A percentile compares a stretch with the other conserved stretches of the same genome.
phyloP scores from a whole-genome alignment of 2,888 invertebrate species.

The Dolichopus griseipennis region DNA sequence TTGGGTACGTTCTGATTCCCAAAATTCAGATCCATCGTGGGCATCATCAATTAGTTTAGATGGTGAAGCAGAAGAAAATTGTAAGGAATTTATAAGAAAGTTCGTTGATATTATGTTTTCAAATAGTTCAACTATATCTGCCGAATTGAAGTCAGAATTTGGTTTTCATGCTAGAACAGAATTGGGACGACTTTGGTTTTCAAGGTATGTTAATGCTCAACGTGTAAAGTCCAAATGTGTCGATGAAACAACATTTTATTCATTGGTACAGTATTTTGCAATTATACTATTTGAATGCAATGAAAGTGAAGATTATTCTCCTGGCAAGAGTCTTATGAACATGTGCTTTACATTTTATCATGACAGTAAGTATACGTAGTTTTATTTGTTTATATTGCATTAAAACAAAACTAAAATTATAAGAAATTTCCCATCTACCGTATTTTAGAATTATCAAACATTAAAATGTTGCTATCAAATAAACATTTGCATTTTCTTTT shows the following conservation, averaged over 20 bases:
- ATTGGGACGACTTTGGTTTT: slow-evolving; percentile 59
- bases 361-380: slow-evolving; percentile 51
- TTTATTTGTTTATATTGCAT: background rate
- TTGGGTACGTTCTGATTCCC: slow-evolving; percentile 48
- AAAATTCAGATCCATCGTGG: slow-evolving; percentile 55
- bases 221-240: slow-evolving; percentile 54
- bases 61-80: slow-evolving; percentile 47
- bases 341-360: slow-evolving; percentile 67
- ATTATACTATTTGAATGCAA: slow-evolving; percentile 62
- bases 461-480: too few species aligned
- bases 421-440: too few species aligned
- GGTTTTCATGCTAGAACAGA: slow-evolving; percentile 56
- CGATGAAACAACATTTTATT: slow-evolving; percentile 57
- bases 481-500: background rate
- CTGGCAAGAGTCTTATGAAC: slow-evolving; percentile 65
- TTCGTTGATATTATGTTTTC: slow-evolving; percentile 57
- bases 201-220: slow-evolving; percentile 57
- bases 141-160: slow-evolving; percentile 59
- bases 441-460: too few species aligned
- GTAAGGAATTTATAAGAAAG: slow-evolving; percentile 56
- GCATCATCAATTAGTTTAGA: slow-evolving; percentile 55
- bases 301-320: slow-evolving; percentile 61
- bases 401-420: background rate
- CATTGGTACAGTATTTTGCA: slow-evolving; percentile 61
- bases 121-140: slow-evolving; percentile 48